Conservation (phyloP, 2,797 vertebrate species). For the Champsocephalus esox region DNA sequence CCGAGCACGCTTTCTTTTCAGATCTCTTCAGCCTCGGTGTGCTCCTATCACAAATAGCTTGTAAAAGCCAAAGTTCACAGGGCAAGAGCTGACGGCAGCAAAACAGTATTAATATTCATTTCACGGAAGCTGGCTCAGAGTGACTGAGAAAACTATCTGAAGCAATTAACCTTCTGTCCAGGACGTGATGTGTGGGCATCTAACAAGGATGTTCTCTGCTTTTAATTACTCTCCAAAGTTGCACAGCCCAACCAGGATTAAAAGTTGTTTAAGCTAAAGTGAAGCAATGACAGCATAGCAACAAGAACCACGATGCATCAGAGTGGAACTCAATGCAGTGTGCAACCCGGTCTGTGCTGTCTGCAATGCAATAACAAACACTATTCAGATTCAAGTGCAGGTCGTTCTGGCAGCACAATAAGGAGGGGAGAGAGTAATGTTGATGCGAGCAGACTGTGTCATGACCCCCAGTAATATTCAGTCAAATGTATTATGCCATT, state of each 20-base stretch:
- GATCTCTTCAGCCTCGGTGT: constrained; percentile 6
- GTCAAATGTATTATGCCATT: constrained; percentile 50
- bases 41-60: constrained; percentile 30
- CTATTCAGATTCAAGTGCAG: constrained; percentile 24
- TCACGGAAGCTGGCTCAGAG: constrained; percentile 35
- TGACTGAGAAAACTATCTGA: constrained; percentile 48
- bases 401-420: constrained; percentile 14
- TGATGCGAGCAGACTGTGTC: constrained; percentile 29
- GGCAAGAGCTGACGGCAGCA: constrained; percentile 47
- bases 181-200: constrained; percentile 61
- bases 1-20: background rate
- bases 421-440: constrained; percentile 13
- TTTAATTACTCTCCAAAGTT: constrained; percentile 74
- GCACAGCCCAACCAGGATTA: constrained; percentile 51
- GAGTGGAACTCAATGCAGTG: constrained; percentile 11
- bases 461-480: constrained; percentile 42
- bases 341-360: constrained; percentile 6
- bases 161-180: constrained; percentile 78
- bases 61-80: constrained; percentile 44
- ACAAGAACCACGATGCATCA: background rate
- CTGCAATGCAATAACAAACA: constrained; percentile 30
- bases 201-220: constrained; percentile 58
- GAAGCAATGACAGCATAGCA: constrained; percentile 24
- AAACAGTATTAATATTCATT: constrained; percentile 72
- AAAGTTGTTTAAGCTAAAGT: constrained; percentile 67